Evolutionary conservation across 2,888 invertebrate species (phyloP).

Genomic region (Eilema griseolum): DNA sequence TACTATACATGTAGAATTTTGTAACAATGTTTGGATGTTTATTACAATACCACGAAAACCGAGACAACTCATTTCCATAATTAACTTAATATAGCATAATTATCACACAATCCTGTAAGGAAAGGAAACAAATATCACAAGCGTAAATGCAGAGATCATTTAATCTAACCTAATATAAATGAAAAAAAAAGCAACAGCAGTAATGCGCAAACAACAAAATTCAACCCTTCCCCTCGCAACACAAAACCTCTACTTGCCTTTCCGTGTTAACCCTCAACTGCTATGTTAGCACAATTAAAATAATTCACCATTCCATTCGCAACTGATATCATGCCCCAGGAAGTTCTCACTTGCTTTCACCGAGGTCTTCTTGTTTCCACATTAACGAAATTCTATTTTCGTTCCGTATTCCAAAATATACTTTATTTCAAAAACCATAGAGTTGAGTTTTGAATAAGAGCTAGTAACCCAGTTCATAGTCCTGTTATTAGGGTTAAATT

Average conservation of each 20-base stretch:
- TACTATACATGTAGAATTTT: too few species aligned
- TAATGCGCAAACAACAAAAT: slow-evolving; percentile 9
- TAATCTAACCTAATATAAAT: neutral
- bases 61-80: too few species aligned
- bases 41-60: too few species aligned
- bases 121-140: too few species aligned
- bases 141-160: too few species aligned
- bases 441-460: slow-evolving; percentile 9
- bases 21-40: too few species aligned
- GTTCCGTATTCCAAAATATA: slow-evolving; percentile 10
- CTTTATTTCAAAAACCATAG: accelerated
- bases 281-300: slow-evolving; percentile 52
- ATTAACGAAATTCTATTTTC: slow-evolving; percentile 53
- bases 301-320: slow-evolving; percentile 50
- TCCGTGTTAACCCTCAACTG: slow-evolving; percentile 31
- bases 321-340: slow-evolving; percentile 51
- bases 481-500: slow-evolving; percentile 45
- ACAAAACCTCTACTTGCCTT: slow-evolving; percentile 28
- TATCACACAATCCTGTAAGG: too few species aligned
- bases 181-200: neutral
- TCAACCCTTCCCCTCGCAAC: slow-evolving; percentile 5
- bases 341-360: slow-evolving; percentile 57
- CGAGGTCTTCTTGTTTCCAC: slow-evolving; percentile 55
- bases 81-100: too few species aligned
- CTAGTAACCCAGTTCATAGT: slow-evolving; percentile 43